A percentile compares a stretch with the other conserved stretches of the same genome.
Conservation (phyloP, 2,797 vertebrate species). For the Halcyon chelicuti region DNA sequence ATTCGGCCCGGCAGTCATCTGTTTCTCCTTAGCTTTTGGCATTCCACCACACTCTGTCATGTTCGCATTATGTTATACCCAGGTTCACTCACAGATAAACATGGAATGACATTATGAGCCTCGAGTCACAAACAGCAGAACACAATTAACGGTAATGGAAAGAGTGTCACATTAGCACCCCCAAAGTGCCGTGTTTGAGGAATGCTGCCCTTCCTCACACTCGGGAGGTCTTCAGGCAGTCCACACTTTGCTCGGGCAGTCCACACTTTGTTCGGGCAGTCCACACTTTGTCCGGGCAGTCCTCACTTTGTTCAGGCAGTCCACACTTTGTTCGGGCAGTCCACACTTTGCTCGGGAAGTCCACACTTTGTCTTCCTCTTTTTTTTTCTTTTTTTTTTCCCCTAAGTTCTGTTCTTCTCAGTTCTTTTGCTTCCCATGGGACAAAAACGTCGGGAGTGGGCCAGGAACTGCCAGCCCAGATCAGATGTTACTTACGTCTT, state of each 20-base stretch:
- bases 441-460: background rate
- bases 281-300: background rate
- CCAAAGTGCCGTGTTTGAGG: background rate
- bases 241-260: background rate
- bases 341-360: background rate
- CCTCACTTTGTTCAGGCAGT: background rate
- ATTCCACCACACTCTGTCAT: conserved; percentile 59
- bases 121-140: conserved; percentile 67
- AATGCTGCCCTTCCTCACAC: background rate
- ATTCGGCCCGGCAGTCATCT: conserved; percentile 66
- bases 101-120: conserved; percentile 55
- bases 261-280: no score
- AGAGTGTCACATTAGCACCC: background rate
- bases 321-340: background rate
- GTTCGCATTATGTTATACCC: conserved; percentile 50
- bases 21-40: conserved; percentile 78
- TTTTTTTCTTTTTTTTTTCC: background rate
- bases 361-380: background rate
- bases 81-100: conserved; percentile 37
- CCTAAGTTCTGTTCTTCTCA: background rate
- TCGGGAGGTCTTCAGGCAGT: background rate
- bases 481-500: background rate
- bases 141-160: background rate
- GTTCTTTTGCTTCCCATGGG: background rate
- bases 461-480: background rate